These are phyloP conservation scores for Tipula helvola DNA, from an alignment of 2,888 invertebrate species.

Conservation along the genomic window DNA sequence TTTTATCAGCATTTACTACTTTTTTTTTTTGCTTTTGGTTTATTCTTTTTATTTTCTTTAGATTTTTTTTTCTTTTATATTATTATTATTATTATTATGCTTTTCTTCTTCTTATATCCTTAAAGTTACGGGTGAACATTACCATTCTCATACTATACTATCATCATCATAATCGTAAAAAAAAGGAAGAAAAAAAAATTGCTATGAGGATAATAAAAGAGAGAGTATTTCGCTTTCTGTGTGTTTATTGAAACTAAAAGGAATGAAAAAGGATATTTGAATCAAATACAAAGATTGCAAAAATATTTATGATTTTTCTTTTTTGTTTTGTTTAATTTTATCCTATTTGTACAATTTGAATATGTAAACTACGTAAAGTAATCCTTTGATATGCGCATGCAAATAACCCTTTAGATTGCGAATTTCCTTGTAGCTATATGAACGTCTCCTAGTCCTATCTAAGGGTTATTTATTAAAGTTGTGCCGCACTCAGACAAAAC, in stretches of 20 bases:
- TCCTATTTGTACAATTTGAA: neutral
- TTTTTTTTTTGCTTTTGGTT: neutral
- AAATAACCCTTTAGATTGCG: neutral
- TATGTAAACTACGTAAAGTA: neutral
- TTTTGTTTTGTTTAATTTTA: neutral
- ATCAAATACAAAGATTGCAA: conserved; percentile 10
- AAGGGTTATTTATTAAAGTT: neutral
- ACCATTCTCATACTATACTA: conserved; percentile 1
- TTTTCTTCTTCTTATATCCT: neutral
- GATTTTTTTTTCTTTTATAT: conserved; percentile 8
- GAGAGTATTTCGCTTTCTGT: conserved; percentile 11
- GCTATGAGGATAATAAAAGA: neutral
- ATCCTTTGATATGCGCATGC: neutral
- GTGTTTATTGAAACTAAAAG: conserved; percentile 6
- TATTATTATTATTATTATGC: neutral
- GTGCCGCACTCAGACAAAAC: neutral
- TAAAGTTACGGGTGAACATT: neutral
- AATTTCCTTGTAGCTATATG: neutral
- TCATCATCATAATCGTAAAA: neutral
- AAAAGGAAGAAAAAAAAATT: neutral
- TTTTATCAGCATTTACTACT: conserved; percentile 11
- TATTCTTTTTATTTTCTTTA: conserved; percentile 8
- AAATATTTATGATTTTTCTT: neutral
- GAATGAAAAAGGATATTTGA: conserved; percentile 9
- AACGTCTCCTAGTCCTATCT: neutral